phyloP scores from a whole-genome alignment of 2,113 vertebrate genomes.

The Eulemur macaco region DNA sequence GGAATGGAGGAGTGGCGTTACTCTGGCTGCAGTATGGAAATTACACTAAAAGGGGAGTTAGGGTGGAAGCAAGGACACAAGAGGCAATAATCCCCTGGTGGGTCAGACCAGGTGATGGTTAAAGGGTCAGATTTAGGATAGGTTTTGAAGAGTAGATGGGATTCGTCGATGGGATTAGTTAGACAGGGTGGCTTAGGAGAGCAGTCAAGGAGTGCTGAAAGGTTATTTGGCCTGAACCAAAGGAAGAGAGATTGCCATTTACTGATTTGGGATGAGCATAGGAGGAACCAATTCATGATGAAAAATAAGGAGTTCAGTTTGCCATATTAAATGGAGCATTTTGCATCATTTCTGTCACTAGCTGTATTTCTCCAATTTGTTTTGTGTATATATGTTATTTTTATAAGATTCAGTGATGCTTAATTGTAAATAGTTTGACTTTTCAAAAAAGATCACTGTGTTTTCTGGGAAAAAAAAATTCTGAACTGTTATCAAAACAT shows the following conservation, averaged over 20 bases:
- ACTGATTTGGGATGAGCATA: background rate
- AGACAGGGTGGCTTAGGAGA: background rate
- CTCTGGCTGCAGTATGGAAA: background rate
- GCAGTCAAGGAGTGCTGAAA: background rate
- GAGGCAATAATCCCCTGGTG: background rate
- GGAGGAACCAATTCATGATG: background rate
- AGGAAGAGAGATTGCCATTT: background rate
- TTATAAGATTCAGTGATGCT: background rate
- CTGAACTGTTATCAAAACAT: background rate
- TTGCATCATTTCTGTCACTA: background rate
- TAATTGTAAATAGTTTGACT: background rate
- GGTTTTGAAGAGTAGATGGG: background rate
- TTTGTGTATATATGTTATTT: conserved; percentile 10
- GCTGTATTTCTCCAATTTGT: background rate
- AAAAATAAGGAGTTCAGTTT: background rate
- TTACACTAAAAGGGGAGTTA: background rate
- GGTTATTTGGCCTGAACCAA: background rate
- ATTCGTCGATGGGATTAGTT: background rate
- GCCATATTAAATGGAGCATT: background rate
- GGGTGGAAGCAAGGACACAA: background rate
- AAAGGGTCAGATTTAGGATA: background rate
- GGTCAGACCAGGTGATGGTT: background rate
- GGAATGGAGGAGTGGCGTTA: background rate
- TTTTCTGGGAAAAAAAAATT: background rate
- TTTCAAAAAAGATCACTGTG: background rate